Percentiles rank a stretch among this genome's conserved stretches.
These are phyloP conservation scores for Sternotherus odoratus DNA, from an alignment of 2,797 vertebrate species.

Conservation along the genomic window DNA sequence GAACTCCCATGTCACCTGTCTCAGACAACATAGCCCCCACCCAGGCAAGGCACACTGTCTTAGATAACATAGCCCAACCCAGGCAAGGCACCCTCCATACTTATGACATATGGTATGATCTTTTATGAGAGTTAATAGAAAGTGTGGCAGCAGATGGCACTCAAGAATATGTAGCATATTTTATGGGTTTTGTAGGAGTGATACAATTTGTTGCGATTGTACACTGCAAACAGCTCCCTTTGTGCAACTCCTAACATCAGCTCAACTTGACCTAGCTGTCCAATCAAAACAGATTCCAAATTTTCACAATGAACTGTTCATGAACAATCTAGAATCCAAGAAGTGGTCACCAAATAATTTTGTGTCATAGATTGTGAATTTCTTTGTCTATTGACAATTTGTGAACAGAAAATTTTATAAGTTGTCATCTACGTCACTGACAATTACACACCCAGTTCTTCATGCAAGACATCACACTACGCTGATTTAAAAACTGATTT, in stretches of 20 bases:
- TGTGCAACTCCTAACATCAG: background rate
- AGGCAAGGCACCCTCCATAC: too few species aligned
- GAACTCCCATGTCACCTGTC: too few species aligned
- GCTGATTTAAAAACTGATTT: background rate
- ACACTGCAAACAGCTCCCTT: background rate
- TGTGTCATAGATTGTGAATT: background rate
- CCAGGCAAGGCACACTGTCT: too few species aligned
- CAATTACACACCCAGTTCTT: background rate
- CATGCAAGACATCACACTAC: background rate
- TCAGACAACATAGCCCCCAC: too few species aligned
- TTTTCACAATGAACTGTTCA: background rate
- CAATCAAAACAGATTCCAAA: background rate
- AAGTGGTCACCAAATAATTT: background rate
- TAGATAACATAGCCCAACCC: too few species aligned
- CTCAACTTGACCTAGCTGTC: background rate
- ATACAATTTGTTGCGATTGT: background rate
- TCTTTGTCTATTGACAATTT: background rate
- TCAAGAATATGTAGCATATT: slow-evolving; percentile 39
- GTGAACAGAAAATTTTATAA: background rate
- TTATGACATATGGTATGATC: background rate
- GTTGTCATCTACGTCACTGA: background rate
- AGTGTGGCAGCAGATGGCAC: slow-evolving; percentile 65
- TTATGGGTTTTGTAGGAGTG: background rate
- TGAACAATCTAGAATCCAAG: background rate
- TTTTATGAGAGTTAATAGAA: background rate